Evolutionary conservation across 2,113 vertebrate species (phyloP).

Genomic region (Hylia prasina): DNA sequence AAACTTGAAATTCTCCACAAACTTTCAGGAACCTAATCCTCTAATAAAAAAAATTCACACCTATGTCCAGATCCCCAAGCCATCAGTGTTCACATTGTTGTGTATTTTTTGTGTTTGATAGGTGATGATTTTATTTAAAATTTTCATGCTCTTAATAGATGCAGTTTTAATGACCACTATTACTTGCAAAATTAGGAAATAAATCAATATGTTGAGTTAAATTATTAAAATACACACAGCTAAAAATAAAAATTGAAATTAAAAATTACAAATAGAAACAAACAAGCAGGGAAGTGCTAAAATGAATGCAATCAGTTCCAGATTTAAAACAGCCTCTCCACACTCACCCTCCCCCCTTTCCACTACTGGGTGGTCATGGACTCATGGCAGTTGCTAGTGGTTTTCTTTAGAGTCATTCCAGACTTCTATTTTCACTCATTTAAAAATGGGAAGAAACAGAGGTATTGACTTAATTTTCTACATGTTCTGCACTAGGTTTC

Average conservation of each 20-base stretch:
- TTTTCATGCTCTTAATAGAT: neutral
- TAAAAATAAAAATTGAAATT: conserved; percentile 40
- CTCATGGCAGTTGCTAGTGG: neutral
- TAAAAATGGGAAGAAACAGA: conserved; percentile 29
- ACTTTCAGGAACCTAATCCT: neutral
- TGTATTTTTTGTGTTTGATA: neutral
- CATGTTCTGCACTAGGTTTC: neutral
- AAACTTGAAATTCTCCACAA: neutral
- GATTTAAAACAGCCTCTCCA: conserved; percentile 15
- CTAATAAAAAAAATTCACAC: neutral
- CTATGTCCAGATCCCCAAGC: neutral
- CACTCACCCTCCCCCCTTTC: neutral
- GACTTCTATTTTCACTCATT: conserved; percentile 49
- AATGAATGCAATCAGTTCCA: conserved; percentile 19
- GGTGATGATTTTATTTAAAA: neutral
- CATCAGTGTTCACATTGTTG: neutral
- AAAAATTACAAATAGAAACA: neutral
- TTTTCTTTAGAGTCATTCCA: conserved; percentile 36
- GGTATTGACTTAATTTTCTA: conserved; percentile 37
- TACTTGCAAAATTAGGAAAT: neutral
- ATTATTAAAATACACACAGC: neutral
- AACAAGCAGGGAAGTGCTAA: neutral
- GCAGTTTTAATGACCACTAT: neutral
- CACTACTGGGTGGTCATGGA: conserved; percentile 39
- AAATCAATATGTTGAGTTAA: neutral